These are phyloP conservation scores for Tamias sibiricus DNA, from an alignment of 2,113 vertebrate genomes.

Conservation along the genomic window DNA sequence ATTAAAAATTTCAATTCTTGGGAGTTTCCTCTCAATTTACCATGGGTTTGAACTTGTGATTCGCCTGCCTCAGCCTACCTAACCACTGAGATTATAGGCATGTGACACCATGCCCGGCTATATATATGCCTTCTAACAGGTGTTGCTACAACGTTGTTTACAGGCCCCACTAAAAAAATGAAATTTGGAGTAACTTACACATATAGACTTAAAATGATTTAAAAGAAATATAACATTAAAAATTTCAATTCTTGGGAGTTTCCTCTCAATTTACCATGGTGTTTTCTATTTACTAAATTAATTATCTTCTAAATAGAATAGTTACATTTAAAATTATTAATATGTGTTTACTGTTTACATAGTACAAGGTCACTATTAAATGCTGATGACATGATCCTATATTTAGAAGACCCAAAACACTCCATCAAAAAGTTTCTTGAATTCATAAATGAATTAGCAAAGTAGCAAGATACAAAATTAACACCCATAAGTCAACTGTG, in stretches of 20 bases:
- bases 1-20: not conserved
- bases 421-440: too few relatives aligned
- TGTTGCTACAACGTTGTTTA: not conserved
- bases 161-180: not conserved
- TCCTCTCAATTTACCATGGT: not conserved
- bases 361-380: not conserved
- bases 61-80: too few relatives aligned
- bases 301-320: not conserved
- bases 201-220: not conserved
- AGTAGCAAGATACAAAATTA: too few relatives aligned
- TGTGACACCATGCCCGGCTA: too few relatives aligned
- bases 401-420: too few relatives aligned
- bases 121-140: not conserved
- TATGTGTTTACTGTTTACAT: not conserved
- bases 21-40: not conserved
- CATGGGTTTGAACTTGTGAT: too few relatives aligned
- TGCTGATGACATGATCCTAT: too few relatives aligned
- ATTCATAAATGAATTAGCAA: too few relatives aligned
- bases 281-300: not conserved
- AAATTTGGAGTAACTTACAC: fast-evolving
- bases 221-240: not conserved
- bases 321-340: not conserved
- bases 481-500: too few relatives aligned
- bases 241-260: not conserved
- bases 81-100: too few relatives aligned